Base-by-base conservation (phyloP, 2,113 vertebrate genomes). In the Sitta europaea region DNA sequence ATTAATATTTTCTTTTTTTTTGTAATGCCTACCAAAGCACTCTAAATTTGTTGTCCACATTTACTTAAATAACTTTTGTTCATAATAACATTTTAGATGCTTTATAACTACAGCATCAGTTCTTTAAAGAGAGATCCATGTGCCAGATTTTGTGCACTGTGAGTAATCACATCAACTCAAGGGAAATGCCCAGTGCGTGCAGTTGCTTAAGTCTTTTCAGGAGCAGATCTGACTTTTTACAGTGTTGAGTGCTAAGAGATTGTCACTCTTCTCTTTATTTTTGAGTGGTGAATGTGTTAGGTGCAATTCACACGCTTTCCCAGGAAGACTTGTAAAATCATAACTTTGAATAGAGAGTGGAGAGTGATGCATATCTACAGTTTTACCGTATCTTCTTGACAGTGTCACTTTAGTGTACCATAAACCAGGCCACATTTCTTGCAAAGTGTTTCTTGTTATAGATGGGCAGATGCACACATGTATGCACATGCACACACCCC, bases 321-420 rank as follows among this genome's bases (percentile, higher is more conserved):
- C 6, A 36, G 45, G 43, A 85, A 78, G 53, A 47, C 11, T n/a
- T 81, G 19, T 71, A 29, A 73, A 93, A 91, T 33, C 15, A 40
- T 63, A 38, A 28, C 16, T 85, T 80, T 50, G 51, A 23, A n/a
- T 14, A 87, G 61, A 12, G 18, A 22, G 4, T 23, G 40, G 31
- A 71, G 62, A 77, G 16, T 18, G 13, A 54, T 42, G 27, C 5
- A 0, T 31, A 29, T 21, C 28, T 75, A 5, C 9, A 62, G 13
- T 47, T 62, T 63, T 55, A 71, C 55, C 1, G 0, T 9, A 10
- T 51, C 58, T 67, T 71, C 65, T 23, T 61, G n/a, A 25, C 25
- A 25, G n/a, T 28, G 9, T 54, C 2, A 0, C 47, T 92, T 53
- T 40, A 23, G 8, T 1, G 0, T 67, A 3, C 47, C 0, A 0